Evolutionary conservation across 2,797 vertebrate genomes (phyloP).

Genomic region (Pogonophryne albipinna): DNA sequence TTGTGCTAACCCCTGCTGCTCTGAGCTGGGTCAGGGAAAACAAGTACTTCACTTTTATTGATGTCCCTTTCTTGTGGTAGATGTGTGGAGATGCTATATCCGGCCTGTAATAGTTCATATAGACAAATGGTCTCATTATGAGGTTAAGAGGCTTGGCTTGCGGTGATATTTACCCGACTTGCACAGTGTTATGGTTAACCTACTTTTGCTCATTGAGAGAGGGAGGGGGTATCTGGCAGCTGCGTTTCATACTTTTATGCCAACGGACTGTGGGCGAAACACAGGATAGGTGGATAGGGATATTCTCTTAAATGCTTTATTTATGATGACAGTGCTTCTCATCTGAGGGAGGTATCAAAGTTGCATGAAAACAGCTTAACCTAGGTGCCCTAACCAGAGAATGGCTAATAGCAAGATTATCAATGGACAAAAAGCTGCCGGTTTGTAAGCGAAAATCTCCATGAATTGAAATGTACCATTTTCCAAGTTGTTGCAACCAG

Average conservation of each 20-base stretch:
- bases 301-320: slow-evolving; percentile 65
- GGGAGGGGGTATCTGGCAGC: slow-evolving; percentile 67
- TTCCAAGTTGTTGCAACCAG: slow-evolving; percentile 22
- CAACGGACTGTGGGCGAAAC: slow-evolving; percentile 55
- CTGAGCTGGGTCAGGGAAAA: slow-evolving; percentile 3
- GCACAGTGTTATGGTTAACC: slow-evolving; percentile 72
- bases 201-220: slow-evolving; percentile 72
- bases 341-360: slow-evolving; percentile 52
- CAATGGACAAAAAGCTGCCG: slow-evolving; percentile 11
- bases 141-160: slow-evolving; percentile 65
- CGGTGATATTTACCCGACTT: slow-evolving; percentile 69
- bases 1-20: slow-evolving; percentile 37
- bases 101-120: slow-evolving; percentile 35
- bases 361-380: slow-evolving; percentile 62
- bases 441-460: slow-evolving; percentile 28
- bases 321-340: slow-evolving; percentile 54
- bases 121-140: slow-evolving; percentile 57
- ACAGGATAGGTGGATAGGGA: slow-evolving; percentile 54
- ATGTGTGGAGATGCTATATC: slow-evolving; percentile 20
- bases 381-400: slow-evolving; percentile 38
- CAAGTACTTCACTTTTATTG: slow-evolving; percentile 16
- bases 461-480: slow-evolving; percentile 8
- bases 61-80: slow-evolving; percentile 20
- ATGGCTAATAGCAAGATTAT: slow-evolving; percentile 35
- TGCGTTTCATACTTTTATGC: slow-evolving; percentile 66